Percentiles rank a stretch among this genome's conserved stretches.
These are phyloP conservation scores for Mesaphorura yosii DNA, from an alignment of 1,140 invertebrate species.

Conservation along the genomic window DNA sequence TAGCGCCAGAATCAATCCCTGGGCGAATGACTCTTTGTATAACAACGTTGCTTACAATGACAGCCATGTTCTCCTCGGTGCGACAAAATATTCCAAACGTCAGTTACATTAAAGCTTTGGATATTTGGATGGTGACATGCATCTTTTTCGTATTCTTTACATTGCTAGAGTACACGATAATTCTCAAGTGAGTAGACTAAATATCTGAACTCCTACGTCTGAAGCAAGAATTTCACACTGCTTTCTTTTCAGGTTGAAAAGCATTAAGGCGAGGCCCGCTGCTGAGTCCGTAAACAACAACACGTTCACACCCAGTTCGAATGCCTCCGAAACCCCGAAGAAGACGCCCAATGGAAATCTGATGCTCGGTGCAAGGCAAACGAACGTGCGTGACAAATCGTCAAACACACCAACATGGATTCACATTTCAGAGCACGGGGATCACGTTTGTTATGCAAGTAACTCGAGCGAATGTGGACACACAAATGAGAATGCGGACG, in stretches of 20 bases:
- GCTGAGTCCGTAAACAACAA: background rate
- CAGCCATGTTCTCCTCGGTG: slow-evolving; percentile 52
- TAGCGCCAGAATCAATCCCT: slow-evolving; percentile 50
- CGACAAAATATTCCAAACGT: slow-evolving; percentile 50
- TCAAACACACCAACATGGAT: no score
- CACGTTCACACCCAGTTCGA: no score
- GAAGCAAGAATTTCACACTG: background rate
- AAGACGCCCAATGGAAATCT: background rate
- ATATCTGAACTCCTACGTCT: no score
- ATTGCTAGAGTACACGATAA: slow-evolving; percentile 56
- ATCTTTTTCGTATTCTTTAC: slow-evolving; percentile 58
- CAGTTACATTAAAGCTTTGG: slow-evolving; percentile 52
- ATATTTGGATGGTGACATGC: slow-evolving; percentile 58
- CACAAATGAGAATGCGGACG: background rate
- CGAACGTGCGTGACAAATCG: no score
- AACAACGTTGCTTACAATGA: slow-evolving; percentile 47
- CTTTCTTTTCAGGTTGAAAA: background rate
- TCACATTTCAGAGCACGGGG: no score
- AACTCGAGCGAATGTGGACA: no score
- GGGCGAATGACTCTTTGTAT: slow-evolving; percentile 48
- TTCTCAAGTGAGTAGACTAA: slow-evolving; percentile 35
- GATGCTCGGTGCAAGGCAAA: no score
- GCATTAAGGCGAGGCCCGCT: background rate
- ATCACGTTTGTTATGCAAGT: no score
- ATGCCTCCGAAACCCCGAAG: background rate